phyloP scores from a whole-genome alignment of 1,140 invertebrate species.

The Neodiprion virginianus region DNA sequence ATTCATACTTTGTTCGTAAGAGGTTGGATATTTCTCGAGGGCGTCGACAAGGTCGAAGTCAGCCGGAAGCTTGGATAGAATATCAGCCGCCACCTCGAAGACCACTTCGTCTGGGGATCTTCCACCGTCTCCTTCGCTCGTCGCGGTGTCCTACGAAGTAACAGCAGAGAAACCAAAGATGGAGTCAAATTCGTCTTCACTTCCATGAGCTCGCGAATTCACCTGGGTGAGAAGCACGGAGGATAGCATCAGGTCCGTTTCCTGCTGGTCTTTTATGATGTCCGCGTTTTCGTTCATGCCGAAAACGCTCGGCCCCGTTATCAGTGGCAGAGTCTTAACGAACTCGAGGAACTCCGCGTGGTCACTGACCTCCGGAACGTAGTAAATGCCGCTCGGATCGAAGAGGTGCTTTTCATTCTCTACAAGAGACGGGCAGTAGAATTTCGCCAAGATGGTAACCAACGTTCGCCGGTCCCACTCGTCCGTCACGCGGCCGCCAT shows the following conservation, averaged over 20 bases:
- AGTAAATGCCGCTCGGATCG: constrained; percentile 75
- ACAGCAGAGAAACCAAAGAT: constrained; percentile 2
- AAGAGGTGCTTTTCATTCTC: constrained; percentile 66
- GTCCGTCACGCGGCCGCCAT: constrained; percentile 94
- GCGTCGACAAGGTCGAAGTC: constrained; percentile 75
- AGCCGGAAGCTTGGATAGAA: constrained; percentile 76
- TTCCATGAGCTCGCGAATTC: constrained; percentile 26
- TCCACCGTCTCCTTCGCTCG: constrained; percentile 52
- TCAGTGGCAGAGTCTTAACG: constrained; percentile 78
- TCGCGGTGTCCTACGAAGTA: constrained; percentile 47
- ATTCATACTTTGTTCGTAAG: constrained; percentile 88
- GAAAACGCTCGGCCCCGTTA: constrained; percentile 83
- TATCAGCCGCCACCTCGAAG: constrained; percentile 74
- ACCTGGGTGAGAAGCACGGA: constrained; percentile 88
- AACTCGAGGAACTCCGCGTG: constrained; percentile 81
- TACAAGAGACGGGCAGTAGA: constrained; percentile 72
- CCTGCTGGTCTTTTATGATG: constrained; percentile 91
- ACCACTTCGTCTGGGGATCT: constrained; percentile 75
- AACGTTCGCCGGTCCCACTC: constrained; percentile 92
- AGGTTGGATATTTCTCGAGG: constrained; percentile 78
- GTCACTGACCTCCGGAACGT: constrained; percentile 75
- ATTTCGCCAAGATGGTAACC: constrained; percentile 82
- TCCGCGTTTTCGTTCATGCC: constrained; percentile 93
- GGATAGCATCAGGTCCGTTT: constrained; percentile 79
- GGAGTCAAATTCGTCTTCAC: constrained; percentile 16